Base-by-base conservation (phyloP, 1,140 invertebrate genomes). In the Aculops lycopersici region DNA sequence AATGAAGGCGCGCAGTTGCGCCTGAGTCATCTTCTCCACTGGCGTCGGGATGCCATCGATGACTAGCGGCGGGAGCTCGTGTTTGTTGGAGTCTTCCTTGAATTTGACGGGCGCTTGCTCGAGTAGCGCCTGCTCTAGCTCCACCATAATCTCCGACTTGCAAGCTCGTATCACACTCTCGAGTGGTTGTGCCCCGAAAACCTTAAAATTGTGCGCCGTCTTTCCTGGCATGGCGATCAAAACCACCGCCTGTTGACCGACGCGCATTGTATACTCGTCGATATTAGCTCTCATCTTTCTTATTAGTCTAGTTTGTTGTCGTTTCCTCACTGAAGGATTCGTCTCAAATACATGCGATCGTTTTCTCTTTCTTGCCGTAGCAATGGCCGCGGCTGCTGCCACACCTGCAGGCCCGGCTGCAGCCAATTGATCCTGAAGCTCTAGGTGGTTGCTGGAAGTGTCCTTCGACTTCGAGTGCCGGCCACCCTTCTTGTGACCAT, bases 21-120 rank as follows among this genome's bases (percentile, higher is more conserved):
- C 86, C 58, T 92, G 86, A 17, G 86, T 92, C 86, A 94, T 94
- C 65, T 92, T 92, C 58, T 94, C 86, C 0, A 94, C 80, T 2
- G 83, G 84, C 35, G 84, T 94, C 20, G 86, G 86, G 55, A 94
- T 94, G 17, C 60, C 86, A 59, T 92, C 86, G 48, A 94, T 84
- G 46, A 90, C 81, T 24, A 92, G 62, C 15, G 81, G 80, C 39
- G 86, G 86, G 53, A 94, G 60, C 61, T 92, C 84, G 57, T 90
- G 86, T 24, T 90, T 61, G 36, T 74, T 74, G 2, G 80, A 76
- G 60, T 84, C 81, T 47, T 90, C 83, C 50, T 74, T 72, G 36
- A 76, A 69, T 42, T 77, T 75, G 16, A 80, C 77, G 38, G 84
- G 83, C 37, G 84, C 79, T 60, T 90, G 81, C 50, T 84, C 77